Conservation (phyloP, 2,888 invertebrate species). For the Branchinecta sandiegonensis region DNA sequence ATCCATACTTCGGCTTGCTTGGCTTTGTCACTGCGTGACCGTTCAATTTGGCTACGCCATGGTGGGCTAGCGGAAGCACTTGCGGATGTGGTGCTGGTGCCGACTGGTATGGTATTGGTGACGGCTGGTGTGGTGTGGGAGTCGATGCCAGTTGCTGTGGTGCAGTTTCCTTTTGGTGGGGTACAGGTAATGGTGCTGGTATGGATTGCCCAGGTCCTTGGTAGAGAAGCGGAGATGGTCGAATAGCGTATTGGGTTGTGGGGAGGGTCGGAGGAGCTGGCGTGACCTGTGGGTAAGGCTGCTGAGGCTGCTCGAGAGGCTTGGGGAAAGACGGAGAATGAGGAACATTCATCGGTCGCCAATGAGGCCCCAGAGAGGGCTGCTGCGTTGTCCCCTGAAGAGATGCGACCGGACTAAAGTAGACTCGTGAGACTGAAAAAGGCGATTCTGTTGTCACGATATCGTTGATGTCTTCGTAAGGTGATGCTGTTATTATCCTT, state of each 20-base stretch:
- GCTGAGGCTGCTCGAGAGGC: background rate
- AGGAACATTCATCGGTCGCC: background rate
- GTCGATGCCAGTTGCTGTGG: no score
- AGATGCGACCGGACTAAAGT: slow-evolving; percentile 11
- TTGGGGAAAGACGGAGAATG: background rate
- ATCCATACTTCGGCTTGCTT: slow-evolving; percentile 1
- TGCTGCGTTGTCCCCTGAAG: background rate
- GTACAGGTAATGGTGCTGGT: no score
- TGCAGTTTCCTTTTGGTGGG: no score
- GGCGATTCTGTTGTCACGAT: background rate
- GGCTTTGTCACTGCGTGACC: background rate
- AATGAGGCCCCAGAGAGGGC: background rate
- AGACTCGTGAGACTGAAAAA: background rate
- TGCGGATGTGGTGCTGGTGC: no score
- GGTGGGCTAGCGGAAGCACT: background rate
- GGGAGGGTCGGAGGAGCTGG: background rate
- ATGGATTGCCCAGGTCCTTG: background rate
- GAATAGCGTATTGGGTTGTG: background rate
- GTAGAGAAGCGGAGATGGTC: background rate
- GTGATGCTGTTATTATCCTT: background rate
- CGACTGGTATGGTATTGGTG: no score
- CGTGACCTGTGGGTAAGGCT: background rate
- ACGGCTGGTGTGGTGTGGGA: no score
- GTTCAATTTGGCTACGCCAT: background rate
- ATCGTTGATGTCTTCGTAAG: background rate